Conservation (phyloP, 2,888 invertebrate genomes). For the Mesoligia furuncula region DNA sequence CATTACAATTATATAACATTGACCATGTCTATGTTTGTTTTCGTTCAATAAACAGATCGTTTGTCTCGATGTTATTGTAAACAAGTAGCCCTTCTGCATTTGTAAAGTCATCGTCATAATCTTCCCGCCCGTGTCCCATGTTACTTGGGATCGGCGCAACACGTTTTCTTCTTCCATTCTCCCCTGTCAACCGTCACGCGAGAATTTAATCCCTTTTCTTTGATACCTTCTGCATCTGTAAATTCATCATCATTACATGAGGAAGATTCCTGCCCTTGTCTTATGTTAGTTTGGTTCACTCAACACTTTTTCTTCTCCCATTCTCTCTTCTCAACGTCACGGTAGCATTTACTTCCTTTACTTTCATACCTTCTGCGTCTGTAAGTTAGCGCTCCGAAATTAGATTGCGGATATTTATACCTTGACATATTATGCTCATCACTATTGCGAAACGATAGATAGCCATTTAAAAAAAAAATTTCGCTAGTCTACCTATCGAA, state of each 20-base stretch:
- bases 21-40: constrained; percentile 22
- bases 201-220: too few relatives aligned
- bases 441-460: background rate
- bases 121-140: background rate
- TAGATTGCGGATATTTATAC: constrained; percentile 18
- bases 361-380: background rate
- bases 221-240: too few relatives aligned
- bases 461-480: too few relatives aligned
- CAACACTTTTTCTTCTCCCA: too few relatives aligned
- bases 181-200: too few relatives aligned
- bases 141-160: background rate
- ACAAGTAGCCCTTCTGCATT: background rate
- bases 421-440: background rate
- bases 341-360: background rate
- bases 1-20: constrained; percentile 20
- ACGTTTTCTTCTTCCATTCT: background rate
- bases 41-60: constrained; percentile 17
- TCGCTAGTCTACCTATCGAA: background rate
- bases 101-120: background rate
- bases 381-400: background rate
- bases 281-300: too few relatives aligned
- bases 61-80: constrained; percentile 5
- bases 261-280: background rate
- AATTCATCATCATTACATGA: too few relatives aligned
- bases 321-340: too few relatives aligned